Base-by-base conservation (phyloP, 2,113 vertebrate species). In the Prionailurus viverrinus region DNA sequence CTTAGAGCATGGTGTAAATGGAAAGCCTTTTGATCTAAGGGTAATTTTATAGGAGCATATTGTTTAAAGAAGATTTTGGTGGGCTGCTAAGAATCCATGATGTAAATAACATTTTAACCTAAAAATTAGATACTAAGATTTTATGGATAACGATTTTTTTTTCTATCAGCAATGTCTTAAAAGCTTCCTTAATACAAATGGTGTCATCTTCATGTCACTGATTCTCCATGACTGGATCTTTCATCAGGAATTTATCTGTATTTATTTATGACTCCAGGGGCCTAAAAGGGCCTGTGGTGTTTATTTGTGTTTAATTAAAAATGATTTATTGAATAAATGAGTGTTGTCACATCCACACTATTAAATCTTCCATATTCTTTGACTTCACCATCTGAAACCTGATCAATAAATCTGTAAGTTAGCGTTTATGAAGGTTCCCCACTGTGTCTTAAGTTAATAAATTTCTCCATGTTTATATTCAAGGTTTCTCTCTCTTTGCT, bases 401-500 rank as follows among this genome's bases (percentile, higher is more conserved):
- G 65, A 69, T 95, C 33, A 95, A 69, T 89, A 81, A 79, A 74
- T 69, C 27, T 80, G 29, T 92, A 96, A 97, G 89, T 78, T 97
- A 95, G 92, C 45, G 41, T 96, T 74, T 92, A 51, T 89, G 80
- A 95, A 95, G 80, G 95, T 92, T 95, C 91, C 88, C 94, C 41
- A 3, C 80, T 94, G 66, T 98, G 63, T 96, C 61, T 92, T 97
- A 92, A 96, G 94, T 84, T 94, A 76, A 97, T 93, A 48, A 63
- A 86, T 96, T 98, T 97, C 97, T 98, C 97, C 97, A 97, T 95
- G 96, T 96, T 98, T 51, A 91, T 91, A 81, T 98, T 98, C 93
- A 74, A 89, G 4, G 97, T 98, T 96, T 92, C 98, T 99, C 92
- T 98, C 85, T 98, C 97, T 99, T 98, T 98, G 96, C 92, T 99